Evolutionary conservation across 2,888 invertebrate genomes (phyloP).

Genomic region (Melinaea marsaeus): DNA sequence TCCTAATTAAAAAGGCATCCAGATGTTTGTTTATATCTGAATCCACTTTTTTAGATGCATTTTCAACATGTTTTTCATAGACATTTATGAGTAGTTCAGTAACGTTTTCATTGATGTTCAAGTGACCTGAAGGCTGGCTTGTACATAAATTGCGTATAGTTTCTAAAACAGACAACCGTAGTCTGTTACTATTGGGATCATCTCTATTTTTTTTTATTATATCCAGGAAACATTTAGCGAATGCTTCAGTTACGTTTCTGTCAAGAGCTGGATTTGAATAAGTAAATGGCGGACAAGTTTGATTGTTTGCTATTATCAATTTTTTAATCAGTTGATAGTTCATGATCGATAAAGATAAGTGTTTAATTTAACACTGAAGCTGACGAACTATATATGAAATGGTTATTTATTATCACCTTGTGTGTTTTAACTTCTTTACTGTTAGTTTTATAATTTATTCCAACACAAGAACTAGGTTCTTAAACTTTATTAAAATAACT

Average conservation of each 20-base stretch:
- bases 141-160: slow-evolving; percentile 59
- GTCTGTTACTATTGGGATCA: slow-evolving; percentile 50
- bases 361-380: slow-evolving; percentile 4
- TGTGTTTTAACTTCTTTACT: too few relatives aligned
- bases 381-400: too few relatives aligned
- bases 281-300: slow-evolving; percentile 47
- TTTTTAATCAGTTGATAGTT: slow-evolving; percentile 58
- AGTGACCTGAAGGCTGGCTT: slow-evolving; percentile 50
- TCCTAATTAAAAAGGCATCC: slow-evolving; percentile 56
- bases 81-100: slow-evolving; percentile 45
- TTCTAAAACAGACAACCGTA: slow-evolving; percentile 52
- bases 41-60: slow-evolving; percentile 14
- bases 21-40: slow-evolving; percentile 42
- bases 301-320: slow-evolving; percentile 50
- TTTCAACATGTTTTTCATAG: slow-evolving; percentile 42
- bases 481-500: too few relatives aligned
- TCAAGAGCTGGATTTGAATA: slow-evolving; percentile 62
- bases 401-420: too few relatives aligned
- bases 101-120: slow-evolving; percentile 48
- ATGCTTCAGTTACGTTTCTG: slow-evolving; percentile 50
- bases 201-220: slow-evolving; percentile 51
- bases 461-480: too few relatives aligned
- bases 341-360: slow-evolving; percentile 38
- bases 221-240: slow-evolving; percentile 62
- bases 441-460: too few relatives aligned